Conservation (phyloP, 1,140 invertebrate genomes). For the Drosophila tropicalis region DNA sequence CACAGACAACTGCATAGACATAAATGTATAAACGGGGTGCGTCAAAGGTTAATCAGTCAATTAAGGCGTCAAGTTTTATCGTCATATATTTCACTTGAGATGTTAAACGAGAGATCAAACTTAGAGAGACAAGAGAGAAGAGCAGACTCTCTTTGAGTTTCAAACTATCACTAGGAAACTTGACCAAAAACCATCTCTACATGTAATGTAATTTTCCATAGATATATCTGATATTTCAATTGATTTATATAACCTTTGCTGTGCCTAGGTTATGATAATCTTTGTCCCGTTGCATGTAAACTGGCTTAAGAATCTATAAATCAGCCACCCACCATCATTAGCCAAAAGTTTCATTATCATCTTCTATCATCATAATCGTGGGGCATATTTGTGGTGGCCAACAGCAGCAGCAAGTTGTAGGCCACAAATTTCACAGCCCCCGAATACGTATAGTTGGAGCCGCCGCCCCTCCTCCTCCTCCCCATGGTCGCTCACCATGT, state of each 20-base stretch:
- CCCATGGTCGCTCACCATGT: neutral
- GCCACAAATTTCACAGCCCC: constrained; percentile 50
- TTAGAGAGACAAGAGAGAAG: too few species aligned
- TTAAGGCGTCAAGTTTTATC: constrained; percentile 31
- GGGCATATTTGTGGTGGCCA: constrained; percentile 52
- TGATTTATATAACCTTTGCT: too few species aligned
- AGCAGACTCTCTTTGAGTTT: too few species aligned
- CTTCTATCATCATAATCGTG: constrained; percentile 20
- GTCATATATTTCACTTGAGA: constrained; percentile 10
- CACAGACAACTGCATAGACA: constrained; percentile 1
- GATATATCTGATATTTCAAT: too few species aligned
- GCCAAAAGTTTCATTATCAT: neutral
- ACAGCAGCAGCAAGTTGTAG: constrained; percentile 38
- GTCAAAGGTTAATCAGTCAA: constrained; percentile 52
- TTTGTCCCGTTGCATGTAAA: too few species aligned
- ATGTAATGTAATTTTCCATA: too few species aligned
- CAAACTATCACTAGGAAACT: too few species aligned
- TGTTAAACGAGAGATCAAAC: neutral
- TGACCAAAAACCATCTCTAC: too few species aligned
- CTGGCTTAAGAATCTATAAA: neutral
- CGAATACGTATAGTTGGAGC: neutral
- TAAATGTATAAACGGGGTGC: constrained; percentile 12
- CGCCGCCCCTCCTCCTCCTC: too few species aligned
- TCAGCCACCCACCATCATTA: neutral
- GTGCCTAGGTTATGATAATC: too few species aligned